Evolutionary conservation across 2,113 vertebrate species (phyloP).

Genomic region (Myrmecobius fasciatus): DNA sequence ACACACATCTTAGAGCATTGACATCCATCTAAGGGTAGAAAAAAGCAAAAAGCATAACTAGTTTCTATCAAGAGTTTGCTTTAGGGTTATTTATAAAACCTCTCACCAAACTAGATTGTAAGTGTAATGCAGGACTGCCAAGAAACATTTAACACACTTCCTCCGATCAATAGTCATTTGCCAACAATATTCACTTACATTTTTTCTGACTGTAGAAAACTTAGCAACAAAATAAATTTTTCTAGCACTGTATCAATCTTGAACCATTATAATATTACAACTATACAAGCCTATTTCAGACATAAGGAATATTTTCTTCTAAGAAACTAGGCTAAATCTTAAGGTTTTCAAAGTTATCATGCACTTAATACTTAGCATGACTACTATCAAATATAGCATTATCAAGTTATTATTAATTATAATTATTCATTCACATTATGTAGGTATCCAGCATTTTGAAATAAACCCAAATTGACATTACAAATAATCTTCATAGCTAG

Average conservation of each 20-base stretch:
- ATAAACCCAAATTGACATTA: constrained; percentile 48
- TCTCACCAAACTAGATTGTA: constrained; percentile 83
- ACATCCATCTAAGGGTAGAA: constrained; percentile 56
- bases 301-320: constrained; percentile 37
- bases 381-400: not conserved
- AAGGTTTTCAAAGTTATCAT: not conserved
- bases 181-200: constrained; percentile 83
- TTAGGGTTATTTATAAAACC: constrained; percentile 84
- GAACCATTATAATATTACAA: constrained; percentile 61
- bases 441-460: constrained; percentile 25
- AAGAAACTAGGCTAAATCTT: not conserved
- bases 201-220: constrained; percentile 80
- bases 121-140: constrained; percentile 81
- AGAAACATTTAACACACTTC: constrained; percentile 83
- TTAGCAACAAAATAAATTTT: constrained; percentile 77
- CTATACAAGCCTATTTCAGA: constrained; percentile 43
- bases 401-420: not conserved
- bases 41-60: constrained; percentile 55
- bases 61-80: constrained; percentile 80
- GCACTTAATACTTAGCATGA: constrained; percentile 25
- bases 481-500: not conserved
- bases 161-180: constrained; percentile 86
- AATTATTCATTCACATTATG: constrained; percentile 2
- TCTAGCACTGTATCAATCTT: constrained; percentile 64
- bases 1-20: constrained; percentile 64